A percentile compares a stretch with the other conserved stretches of the same genome.
Evolutionary conservation across 2,113 vertebrate genomes (phyloP).

Genomic region (Crotalus helleri): DNA sequence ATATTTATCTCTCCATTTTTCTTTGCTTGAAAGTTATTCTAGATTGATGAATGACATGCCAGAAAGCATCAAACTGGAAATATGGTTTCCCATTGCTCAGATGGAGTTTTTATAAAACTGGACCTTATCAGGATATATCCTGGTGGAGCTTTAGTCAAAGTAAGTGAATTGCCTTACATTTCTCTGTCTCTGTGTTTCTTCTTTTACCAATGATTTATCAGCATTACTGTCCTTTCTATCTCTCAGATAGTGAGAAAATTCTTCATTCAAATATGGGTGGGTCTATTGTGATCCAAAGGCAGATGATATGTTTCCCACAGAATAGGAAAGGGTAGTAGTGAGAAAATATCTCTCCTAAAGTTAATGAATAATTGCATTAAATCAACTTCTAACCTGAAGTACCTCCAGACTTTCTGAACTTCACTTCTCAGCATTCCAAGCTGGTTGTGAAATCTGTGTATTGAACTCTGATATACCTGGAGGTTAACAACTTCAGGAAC

Average conservation of each 20-base stretch:
- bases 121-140: neutral
- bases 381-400: neutral
- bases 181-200: neutral
- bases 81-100: neutral
- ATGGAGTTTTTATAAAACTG: neutral
- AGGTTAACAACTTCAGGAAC: neutral
- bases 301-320: neutral
- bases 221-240: neutral
- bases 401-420: neutral
- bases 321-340: neutral
- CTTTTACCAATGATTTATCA: neutral
- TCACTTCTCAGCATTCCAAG: neutral
- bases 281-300: neutral
- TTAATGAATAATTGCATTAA: neutral
- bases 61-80: neutral
- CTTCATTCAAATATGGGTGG: neutral
- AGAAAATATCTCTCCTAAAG: neutral
- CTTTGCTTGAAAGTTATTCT: neutral
- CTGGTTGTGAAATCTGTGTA: neutral
- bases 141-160: neutral
- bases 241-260: neutral
- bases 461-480: neutral
- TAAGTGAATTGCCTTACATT: neutral
- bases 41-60: neutral
- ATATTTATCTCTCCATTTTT: neutral